A percentile compares a stretch with the other conserved stretches of the same genome.
Conservation (phyloP, 2,113 vertebrate species). For the Aptenodytes patagonicus region DNA sequence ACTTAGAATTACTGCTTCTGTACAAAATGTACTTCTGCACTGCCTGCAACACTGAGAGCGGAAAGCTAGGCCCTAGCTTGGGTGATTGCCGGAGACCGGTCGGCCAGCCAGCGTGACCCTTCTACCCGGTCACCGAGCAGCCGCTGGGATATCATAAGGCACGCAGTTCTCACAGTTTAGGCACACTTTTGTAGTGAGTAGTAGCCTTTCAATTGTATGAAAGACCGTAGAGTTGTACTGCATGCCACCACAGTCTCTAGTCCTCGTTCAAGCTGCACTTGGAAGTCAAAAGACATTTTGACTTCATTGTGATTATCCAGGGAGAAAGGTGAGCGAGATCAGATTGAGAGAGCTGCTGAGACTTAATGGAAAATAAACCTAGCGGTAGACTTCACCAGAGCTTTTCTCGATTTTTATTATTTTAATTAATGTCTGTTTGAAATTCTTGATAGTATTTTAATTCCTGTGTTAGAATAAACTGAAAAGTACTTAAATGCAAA, state of each 20-base stretch:
- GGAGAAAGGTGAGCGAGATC: background rate
- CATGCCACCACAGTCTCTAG: background rate
- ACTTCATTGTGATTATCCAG: background rate
- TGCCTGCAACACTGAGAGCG: background rate
- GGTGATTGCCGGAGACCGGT: accelerated
- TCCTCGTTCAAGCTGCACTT: background rate
- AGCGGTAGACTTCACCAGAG: background rate
- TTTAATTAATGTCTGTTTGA: background rate
- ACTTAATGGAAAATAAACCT: background rate
- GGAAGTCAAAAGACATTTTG: background rate
- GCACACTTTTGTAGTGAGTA: background rate
- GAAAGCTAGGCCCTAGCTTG: background rate
- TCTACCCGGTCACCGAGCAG: background rate
- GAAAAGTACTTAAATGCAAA: background rate
- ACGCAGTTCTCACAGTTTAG: background rate
- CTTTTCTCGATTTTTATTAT: background rate
- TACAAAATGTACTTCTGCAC: background rate
- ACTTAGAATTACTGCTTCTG: background rate
- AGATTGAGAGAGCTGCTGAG: background rate
- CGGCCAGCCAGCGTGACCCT: background rate
- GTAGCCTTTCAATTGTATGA: background rate
- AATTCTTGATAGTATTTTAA: background rate
- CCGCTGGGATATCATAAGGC: background rate
- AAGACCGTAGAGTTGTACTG: background rate
- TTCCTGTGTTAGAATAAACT: background rate